A percentile compares a stretch with the other conserved stretches of the same genome.
These are phyloP conservation scores for Seladonia tumulorum DNA, from an alignment of 2,888 invertebrate genomes.

Conservation along the genomic window DNA sequence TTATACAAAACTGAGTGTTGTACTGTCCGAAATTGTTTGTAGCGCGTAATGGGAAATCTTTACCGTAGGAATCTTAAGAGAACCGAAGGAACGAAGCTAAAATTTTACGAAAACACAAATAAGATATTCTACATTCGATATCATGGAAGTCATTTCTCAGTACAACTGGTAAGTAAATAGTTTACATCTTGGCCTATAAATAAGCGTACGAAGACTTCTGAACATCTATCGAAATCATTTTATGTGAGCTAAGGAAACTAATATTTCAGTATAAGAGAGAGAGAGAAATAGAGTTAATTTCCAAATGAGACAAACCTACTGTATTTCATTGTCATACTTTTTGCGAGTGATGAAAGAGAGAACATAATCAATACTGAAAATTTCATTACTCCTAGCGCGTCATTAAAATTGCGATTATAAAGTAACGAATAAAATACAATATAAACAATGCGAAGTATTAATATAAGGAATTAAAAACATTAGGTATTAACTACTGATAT, in stretches of 20 bases:
- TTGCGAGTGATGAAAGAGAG: constrained; percentile 36
- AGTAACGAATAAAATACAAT: constrained; percentile 43
- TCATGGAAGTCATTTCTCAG: constrained; percentile 24
- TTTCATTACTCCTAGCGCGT: constrained; percentile 45
- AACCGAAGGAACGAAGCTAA: constrained; percentile 22
- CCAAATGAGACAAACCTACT: constrained; percentile 2
- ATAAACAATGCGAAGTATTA: constrained; percentile 56
- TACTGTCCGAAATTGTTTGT: constrained; percentile 50
- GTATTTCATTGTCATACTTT: constrained; percentile 24
- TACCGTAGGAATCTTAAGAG: constrained; percentile 22
- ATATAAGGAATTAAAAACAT: constrained; percentile 54
- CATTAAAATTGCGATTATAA: constrained; percentile 35
- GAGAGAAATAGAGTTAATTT: constrained; percentile 6
- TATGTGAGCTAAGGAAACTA: constrained; percentile 20
- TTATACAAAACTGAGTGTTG: constrained; percentile 57
- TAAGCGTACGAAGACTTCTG: constrained; percentile 13
- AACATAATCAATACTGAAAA: constrained; percentile 44
- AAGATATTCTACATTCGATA: constrained; percentile 1
- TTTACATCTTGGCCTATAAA: constrained; percentile 21
- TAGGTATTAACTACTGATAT: constrained; percentile 55
- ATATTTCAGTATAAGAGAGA: constrained; percentile 6
- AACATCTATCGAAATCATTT: constrained; percentile 18
- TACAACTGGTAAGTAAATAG: constrained; percentile 28
- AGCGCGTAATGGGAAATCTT: constrained; percentile 9
- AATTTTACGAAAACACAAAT: constrained; percentile 7